These are phyloP conservation scores for Sternotherus odoratus DNA, from an alignment of 2,797 vertebrate genomes.

Conservation along the genomic window DNA sequence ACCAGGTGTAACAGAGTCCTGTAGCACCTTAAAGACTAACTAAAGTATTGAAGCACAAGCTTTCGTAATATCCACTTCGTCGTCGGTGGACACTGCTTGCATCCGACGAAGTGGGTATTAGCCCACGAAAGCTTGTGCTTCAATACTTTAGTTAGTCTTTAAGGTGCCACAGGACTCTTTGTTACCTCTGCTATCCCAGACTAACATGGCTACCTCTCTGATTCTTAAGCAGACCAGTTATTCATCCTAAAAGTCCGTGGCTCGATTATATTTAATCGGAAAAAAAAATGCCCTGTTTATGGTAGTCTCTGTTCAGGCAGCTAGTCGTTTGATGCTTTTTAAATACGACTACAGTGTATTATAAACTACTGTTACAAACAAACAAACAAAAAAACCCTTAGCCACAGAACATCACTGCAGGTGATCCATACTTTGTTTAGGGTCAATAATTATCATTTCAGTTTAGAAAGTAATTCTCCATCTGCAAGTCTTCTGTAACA, in stretches of 20 bases:
- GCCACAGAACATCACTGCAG: not conserved
- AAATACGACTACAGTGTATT: not conserved
- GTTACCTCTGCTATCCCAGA: no score
- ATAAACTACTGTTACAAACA: not conserved
- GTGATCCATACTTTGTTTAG: not conserved
- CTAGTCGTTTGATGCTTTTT: not conserved
- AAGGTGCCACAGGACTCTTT: no score
- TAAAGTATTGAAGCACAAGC: no score
- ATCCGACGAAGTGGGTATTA: no score
- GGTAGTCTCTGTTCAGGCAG: not conserved
- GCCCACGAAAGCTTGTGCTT: no score
- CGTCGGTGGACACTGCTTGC: no score
- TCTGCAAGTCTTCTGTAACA: constrained; percentile 4
- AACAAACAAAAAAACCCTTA: not conserved
- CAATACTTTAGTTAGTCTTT: no score
- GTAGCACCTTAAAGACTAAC: no score
- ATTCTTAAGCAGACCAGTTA: no score
- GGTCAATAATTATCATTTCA: not conserved
- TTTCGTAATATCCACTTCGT: no score
- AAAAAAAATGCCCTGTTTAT: not conserved
- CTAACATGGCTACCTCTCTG: no score
- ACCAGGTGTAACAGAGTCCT: no score
- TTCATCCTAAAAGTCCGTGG: not conserved
- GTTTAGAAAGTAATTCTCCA: not conserved
- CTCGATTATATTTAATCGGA: not conserved